Evolutionary conservation across 1,140 invertebrate species (phyloP).

Genomic region (Thereuonema tuberculata): DNA sequence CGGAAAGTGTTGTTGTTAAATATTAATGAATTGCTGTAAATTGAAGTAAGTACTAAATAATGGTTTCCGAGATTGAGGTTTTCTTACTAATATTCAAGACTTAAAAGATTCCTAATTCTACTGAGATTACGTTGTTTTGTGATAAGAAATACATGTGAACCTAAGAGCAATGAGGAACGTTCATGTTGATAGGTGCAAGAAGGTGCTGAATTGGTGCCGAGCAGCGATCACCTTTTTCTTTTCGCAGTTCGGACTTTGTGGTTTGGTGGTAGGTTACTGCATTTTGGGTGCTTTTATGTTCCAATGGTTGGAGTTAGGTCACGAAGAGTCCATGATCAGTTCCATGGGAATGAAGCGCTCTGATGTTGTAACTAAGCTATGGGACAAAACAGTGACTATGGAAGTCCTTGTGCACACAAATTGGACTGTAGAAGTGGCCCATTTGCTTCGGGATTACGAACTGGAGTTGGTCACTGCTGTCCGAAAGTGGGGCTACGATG

Average conservation of each 20-base stretch:
- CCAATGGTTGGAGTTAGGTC: conserved; percentile 52
- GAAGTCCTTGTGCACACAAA: conserved; percentile 50
- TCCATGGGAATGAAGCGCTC: conserved; percentile 54
- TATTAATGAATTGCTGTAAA: no score
- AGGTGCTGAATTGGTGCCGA: background rate
- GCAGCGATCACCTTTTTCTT: conserved; percentile 52
- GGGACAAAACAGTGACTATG: conserved; percentile 53
- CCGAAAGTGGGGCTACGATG: conserved; percentile 82
- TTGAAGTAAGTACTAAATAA: no score
- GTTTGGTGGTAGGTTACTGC: conserved; percentile 75
- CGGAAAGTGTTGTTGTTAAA: no score
- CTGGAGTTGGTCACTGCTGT: conserved; percentile 63
- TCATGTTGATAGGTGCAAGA: background rate
- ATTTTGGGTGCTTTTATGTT: conserved; percentile 74
- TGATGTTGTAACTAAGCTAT: conserved; percentile 61
- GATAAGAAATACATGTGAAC: no score
- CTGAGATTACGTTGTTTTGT: no score
- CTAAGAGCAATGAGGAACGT: background rate
- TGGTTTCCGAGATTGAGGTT: no score
- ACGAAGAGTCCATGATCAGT: conserved; percentile 62
- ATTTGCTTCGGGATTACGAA: conserved; percentile 49
- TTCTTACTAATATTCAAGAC: no score
- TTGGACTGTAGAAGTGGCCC: conserved; percentile 45
- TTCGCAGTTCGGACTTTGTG: conserved; percentile 72
- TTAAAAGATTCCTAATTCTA: no score